Conservation (phyloP, 2,797 vertebrate genomes). For the Chromis chromis region DNA sequence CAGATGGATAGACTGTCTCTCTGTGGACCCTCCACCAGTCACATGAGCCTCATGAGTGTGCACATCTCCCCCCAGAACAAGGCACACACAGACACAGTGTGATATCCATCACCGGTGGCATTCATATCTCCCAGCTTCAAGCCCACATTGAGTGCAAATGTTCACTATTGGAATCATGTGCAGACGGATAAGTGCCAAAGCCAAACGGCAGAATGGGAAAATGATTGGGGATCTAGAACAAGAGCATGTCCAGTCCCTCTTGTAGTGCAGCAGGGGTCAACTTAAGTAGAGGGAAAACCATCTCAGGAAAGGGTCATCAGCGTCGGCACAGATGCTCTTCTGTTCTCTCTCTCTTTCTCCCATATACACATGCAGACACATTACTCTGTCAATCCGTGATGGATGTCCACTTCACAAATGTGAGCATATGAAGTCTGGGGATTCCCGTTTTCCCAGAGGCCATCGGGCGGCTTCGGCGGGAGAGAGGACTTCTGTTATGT, state of each 20-base stretch:
- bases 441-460: constrained; percentile 79
- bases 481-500: constrained; percentile 72
- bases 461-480: constrained; percentile 67
- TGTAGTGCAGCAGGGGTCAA: constrained; percentile 41
- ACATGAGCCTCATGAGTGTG: constrained; percentile 77
- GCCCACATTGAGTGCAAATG: constrained; percentile 45
- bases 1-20: constrained; percentile 66
- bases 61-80: constrained; percentile 48
- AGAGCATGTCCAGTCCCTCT: constrained; percentile 41
- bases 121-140: constrained; percentile 64
- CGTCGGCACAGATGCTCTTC: constrained; percentile 66
- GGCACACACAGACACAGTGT: constrained; percentile 65
- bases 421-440: constrained; percentile 78
- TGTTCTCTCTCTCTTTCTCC: constrained; percentile 57
- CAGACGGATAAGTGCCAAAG: constrained; percentile 48
- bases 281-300: constrained; percentile 59
- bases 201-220: constrained; percentile 36
- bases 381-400: constrained; percentile 67
- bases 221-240: constrained; percentile 28
- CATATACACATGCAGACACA: constrained; percentile 63
- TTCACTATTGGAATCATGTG: constrained; percentile 75
- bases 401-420: constrained; percentile 75
- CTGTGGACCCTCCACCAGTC: constrained; percentile 67
- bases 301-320: constrained; percentile 67
- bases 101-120: constrained; percentile 65